A percentile compares a stretch with the other conserved stretches of the same genome.
phyloP scores from a whole-genome alignment of 35 echinoderm and acorn worm genomes.

The Lytechinus pictus region DNA sequence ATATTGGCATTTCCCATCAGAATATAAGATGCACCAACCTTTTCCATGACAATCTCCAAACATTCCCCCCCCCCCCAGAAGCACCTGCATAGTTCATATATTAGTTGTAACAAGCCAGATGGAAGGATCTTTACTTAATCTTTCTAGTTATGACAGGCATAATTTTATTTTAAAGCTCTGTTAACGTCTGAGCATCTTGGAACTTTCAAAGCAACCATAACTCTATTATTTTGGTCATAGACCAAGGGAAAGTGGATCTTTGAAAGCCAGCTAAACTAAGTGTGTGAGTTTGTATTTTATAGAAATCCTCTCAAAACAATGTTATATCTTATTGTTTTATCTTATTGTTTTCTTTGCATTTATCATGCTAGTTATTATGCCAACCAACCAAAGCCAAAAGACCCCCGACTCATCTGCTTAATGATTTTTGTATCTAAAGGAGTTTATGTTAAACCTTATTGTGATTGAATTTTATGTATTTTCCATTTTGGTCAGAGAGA shows the following conservation, averaged over 20 bases:
- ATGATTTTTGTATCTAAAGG: not conserved
- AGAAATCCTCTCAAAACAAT: not conserved
- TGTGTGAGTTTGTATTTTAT: conserved; percentile 43
- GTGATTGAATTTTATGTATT: too few species aligned
- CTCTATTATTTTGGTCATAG: not conserved
- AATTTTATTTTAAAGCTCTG: too few species aligned
- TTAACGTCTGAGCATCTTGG: too few species aligned
- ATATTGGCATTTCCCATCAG: not conserved
- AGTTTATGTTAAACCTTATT: too few species aligned
- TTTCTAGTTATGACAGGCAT: not conserved
- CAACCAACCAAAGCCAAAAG: not conserved
- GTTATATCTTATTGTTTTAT: not conserved
- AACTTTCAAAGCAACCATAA: too few species aligned
- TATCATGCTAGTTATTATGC: conserved; percentile 24
- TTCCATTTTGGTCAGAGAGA: too few species aligned
- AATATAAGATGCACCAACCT: not conserved
- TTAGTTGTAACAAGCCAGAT: not conserved
- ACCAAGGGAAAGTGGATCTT: not conserved
- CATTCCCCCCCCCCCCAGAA: not conserved
- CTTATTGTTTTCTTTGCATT: conserved; percentile 10
- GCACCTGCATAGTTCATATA: not conserved
- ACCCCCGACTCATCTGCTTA: not conserved
- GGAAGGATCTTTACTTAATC: not conserved
- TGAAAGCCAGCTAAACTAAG: conserved; percentile 31
- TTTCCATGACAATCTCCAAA: not conserved